A percentile compares a stretch with the other conserved stretches of the same genome.
These are phyloP conservation scores for Lasioglossum zephyrum DNA, from an alignment of 2,888 invertebrate genomes.

Conservation along the genomic window DNA sequence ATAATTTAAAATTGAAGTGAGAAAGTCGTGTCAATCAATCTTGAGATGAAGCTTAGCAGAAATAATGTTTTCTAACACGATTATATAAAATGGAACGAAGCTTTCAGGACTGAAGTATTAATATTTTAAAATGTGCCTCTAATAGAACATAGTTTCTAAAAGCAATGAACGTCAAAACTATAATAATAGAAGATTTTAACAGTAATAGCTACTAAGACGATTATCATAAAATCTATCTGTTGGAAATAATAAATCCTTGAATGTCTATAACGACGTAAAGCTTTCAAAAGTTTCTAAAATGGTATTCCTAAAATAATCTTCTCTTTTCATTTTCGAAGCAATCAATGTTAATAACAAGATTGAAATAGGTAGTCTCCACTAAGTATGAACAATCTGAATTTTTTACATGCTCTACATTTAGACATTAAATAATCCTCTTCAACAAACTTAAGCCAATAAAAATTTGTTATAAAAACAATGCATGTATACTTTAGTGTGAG, in stretches of 20 bases:
- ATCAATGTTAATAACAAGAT: not conserved
- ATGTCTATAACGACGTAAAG: not conserved
- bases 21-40: too few relatives aligned
- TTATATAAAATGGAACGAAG: not conserved
- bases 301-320: not conserved
- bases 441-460: too few relatives aligned
- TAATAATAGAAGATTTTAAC: too few relatives aligned
- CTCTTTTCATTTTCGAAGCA: not conserved
- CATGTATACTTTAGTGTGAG: too few relatives aligned
- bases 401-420: not conserved
- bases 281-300: not conserved
- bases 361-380: not conserved
- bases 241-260: too few relatives aligned
- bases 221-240: too few relatives aligned
- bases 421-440: not conserved
- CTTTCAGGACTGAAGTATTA: not conserved
- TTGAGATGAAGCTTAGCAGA: not conserved
- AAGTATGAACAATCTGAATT: not conserved
- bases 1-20: too few relatives aligned
- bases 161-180: too few relatives aligned
- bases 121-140: not conserved
- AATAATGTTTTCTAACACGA: not conserved
- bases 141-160: not conserved
- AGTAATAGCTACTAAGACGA: too few relatives aligned
- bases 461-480: too few relatives aligned